phyloP scores from a whole-genome alignment of 2,888 invertebrate species.

The Scaptomyza flava region DNA sequence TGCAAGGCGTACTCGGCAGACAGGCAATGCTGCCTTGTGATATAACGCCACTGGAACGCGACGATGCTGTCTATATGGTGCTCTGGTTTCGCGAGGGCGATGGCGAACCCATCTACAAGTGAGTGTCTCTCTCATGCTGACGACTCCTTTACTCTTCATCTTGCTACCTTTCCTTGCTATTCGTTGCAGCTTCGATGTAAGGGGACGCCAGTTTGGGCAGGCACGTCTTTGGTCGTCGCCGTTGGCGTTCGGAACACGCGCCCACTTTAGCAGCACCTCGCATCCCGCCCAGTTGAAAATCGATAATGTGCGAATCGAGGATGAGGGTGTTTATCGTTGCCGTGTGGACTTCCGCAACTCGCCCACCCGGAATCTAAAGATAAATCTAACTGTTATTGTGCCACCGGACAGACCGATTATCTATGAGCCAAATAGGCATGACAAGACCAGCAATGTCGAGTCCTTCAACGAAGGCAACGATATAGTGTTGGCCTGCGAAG shows the following conservation, averaged over 20 bases:
- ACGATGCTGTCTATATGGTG: conserved; percentile 94
- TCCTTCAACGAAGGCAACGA: conserved; percentile 94
- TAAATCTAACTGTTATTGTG: conserved; percentile 91
- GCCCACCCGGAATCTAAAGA: conserved; percentile 89
- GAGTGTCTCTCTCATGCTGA: conserved; percentile 62
- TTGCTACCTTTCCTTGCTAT: not conserved
- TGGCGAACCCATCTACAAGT: conserved; percentile 94
- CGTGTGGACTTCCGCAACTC: conserved; percentile 91
- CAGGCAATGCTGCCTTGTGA: conserved; percentile 94
- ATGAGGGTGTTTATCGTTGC: conserved; percentile 90
- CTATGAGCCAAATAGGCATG: conserved; percentile 91
- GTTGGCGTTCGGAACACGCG: conserved; percentile 90
- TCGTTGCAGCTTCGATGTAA: conserved; percentile 89
- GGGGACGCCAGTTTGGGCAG: conserved; percentile 89
- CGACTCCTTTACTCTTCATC: not conserved
- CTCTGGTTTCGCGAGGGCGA: conserved; percentile 95
- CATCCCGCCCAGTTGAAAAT: conserved; percentile 92
- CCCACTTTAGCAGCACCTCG: conserved; percentile 92
- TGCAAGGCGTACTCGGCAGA: conserved; percentile 92
- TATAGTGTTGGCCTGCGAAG: conserved; percentile 92
- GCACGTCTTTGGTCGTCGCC: conserved; percentile 94
- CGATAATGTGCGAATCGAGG: conserved; percentile 86
- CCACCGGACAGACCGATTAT: conserved; percentile 93
- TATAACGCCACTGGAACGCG: conserved; percentile 90
- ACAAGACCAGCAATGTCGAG: conserved; percentile 90